These are phyloP conservation scores for Frankliniella intonsa DNA, from an alignment of 2,888 invertebrate species.

Conservation along the genomic window DNA sequence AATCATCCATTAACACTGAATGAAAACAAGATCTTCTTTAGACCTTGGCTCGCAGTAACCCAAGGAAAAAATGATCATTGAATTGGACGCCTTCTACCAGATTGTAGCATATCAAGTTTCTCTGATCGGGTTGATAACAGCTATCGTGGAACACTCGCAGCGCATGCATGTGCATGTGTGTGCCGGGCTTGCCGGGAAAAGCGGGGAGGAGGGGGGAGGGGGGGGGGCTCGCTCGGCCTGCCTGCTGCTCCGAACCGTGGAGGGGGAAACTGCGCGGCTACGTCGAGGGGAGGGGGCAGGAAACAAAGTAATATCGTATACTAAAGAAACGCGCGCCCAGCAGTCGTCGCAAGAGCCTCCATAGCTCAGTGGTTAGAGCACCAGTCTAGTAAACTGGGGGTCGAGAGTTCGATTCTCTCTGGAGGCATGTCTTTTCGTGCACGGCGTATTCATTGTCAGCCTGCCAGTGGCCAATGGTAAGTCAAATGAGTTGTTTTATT, in stretches of 20 bases:
- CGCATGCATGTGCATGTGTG: no score
- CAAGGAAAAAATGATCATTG: no score
- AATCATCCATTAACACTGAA: neutral
- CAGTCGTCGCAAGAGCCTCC: neutral
- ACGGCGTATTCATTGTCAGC: neutral
- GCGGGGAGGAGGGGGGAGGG: no score
- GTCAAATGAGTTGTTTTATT: no score
- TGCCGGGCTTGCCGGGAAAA: no score
- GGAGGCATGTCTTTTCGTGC: neutral
- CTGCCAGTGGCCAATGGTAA: no score
- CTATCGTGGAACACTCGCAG: no score
- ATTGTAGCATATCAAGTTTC: no score
- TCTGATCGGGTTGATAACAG: no score
- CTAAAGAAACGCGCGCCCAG: neutral
- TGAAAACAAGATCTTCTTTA: neutral
- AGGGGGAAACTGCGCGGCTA: neutral
- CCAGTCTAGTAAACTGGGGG: constrained; percentile 26
- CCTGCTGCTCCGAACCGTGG: neutral
- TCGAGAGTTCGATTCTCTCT: constrained; percentile 26
- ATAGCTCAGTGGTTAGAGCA: constrained; percentile 26
- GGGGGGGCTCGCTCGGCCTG: no score
- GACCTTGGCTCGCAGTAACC: no score
- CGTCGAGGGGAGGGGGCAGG: neutral
- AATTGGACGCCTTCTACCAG: no score
- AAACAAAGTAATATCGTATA: neutral